Conservation (phyloP, 30 jellyfish, hydroid and myxozoan genomes). For the Aurelia aurita complex sp. Pacific region DNA sequence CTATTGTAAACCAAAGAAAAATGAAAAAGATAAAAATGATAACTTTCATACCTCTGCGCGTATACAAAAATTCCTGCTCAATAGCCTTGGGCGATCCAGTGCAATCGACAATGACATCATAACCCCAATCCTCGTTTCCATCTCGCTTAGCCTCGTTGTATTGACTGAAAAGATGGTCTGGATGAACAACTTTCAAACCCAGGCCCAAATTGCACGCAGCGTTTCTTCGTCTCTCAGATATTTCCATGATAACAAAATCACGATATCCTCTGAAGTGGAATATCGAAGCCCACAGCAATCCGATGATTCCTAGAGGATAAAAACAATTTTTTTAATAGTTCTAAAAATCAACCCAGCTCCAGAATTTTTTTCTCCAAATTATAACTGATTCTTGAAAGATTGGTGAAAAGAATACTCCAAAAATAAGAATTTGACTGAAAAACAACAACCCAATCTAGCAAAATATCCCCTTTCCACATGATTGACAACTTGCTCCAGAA, state of each 20-base stretch:
- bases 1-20: too few species aligned
- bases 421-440: background rate
- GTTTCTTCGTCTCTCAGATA: conserved; percentile 80
- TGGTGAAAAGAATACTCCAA: background rate
- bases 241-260: conserved; percentile 78
- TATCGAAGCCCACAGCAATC: conserved; percentile 91
- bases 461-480: too few species aligned
- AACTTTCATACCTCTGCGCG: conserved; percentile 71
- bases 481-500: too few species aligned
- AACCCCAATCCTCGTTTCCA: conserved; percentile 93
- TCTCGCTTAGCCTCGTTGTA: conserved; percentile 71
- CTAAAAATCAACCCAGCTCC: background rate
- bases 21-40: too few species aligned
- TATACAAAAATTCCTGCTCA: conserved; percentile 78
- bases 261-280: conserved; percentile 94
- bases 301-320: conserved; percentile 81
- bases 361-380: too few species aligned
- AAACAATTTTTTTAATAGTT: background rate
- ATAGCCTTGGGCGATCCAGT: conserved; percentile 97
- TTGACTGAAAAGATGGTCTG: conserved; percentile 79
- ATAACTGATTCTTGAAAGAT: too few species aligned
- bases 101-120: conserved; percentile 93
- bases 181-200: conserved; percentile 91
- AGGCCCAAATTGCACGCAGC: conserved; percentile 66
- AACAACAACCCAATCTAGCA: too few species aligned